phyloP scores from a whole-genome alignment of 1,140 invertebrate genomes.

The Aphaenogaster floridana region DNA sequence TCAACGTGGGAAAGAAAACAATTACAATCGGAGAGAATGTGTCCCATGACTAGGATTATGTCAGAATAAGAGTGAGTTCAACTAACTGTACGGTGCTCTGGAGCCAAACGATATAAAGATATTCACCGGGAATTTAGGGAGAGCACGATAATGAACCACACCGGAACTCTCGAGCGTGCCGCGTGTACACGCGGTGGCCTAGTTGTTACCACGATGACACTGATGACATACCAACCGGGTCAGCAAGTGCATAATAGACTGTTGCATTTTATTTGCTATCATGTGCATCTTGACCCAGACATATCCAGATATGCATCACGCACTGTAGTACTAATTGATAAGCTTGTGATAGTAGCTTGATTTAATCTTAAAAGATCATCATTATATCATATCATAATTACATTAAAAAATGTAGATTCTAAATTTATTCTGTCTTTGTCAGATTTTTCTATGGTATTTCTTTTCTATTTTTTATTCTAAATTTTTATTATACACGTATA shows the following conservation, averaged over 20 bases:
- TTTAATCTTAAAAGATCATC: conserved; percentile 8
- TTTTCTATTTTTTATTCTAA: neutral
- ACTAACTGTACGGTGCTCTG: conserved; percentile 1
- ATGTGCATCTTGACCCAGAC: neutral
- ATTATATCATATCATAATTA: neutral
- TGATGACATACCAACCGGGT: conserved; percentile 69
- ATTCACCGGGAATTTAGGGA: conserved; percentile 47
- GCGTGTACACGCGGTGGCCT: conserved; percentile 41
- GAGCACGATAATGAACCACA: conserved; percentile 40
- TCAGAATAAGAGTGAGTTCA: neutral
- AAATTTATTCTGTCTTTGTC: neutral
- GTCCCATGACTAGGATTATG: neutral
- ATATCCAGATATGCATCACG: neutral
- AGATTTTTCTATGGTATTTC: neutral
- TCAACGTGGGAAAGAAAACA: conserved; percentile 12
- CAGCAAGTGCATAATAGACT: conserved; percentile 58
- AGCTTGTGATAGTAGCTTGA: neutral
- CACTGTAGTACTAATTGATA: conserved; percentile 1
- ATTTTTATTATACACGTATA: neutral
- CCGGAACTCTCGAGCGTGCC: conserved; percentile 35
- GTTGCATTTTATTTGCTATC: conserved; percentile 51
- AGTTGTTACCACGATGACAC: conserved; percentile 69
- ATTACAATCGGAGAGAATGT: conserved; percentile 20
- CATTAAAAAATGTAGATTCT: neutral
- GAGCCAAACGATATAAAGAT: neutral